A percentile compares a stretch with the other conserved stretches of the same genome.
Conservation (phyloP, 2,113 vertebrate species). For the Nanorana parkeri region DNA sequence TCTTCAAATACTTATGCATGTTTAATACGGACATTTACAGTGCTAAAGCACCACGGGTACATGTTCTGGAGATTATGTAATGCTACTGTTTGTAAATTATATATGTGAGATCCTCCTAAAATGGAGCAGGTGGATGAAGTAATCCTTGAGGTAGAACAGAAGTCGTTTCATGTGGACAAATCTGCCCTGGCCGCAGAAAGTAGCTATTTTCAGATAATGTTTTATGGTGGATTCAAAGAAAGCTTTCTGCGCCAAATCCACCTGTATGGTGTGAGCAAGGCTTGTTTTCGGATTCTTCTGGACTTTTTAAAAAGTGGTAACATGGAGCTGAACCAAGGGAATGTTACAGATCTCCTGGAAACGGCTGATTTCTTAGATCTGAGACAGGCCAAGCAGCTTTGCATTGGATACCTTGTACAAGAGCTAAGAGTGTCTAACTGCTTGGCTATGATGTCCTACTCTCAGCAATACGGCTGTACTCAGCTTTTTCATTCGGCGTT, state of each 20-base stretch:
- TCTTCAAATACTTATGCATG: neutral
- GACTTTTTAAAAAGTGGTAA: conserved; percentile 69
- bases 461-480: conserved; percentile 75
- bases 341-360: conserved; percentile 81
- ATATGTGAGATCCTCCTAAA: neutral
- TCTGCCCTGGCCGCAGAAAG: conserved; percentile 74
- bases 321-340: conserved; percentile 72
- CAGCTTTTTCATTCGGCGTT: conserved; percentile 72
- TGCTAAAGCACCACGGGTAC: neutral
- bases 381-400: conserved; percentile 76
- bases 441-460: conserved; percentile 81
- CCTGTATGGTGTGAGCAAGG: conserved; percentile 73
- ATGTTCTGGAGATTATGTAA: neutral
- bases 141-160: conserved; percentile 74
- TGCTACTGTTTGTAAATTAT: neutral
- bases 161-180: conserved; percentile 80
- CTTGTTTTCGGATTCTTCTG: conserved; percentile 76
- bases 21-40: neutral
- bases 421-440: conserved; percentile 86
- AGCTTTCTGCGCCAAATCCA: conserved; percentile 71
- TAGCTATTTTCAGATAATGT: conserved; percentile 84
- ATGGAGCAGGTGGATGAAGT: conserved; percentile 61
- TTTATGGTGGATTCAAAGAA: conserved; percentile 81
- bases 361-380: conserved; percentile 83
- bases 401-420: conserved; percentile 84